Percentiles rank a stretch among this genome's conserved stretches.
phyloP scores from a whole-genome alignment of 2,797 vertebrate genomes.

The Sebastes paucispinis region DNA sequence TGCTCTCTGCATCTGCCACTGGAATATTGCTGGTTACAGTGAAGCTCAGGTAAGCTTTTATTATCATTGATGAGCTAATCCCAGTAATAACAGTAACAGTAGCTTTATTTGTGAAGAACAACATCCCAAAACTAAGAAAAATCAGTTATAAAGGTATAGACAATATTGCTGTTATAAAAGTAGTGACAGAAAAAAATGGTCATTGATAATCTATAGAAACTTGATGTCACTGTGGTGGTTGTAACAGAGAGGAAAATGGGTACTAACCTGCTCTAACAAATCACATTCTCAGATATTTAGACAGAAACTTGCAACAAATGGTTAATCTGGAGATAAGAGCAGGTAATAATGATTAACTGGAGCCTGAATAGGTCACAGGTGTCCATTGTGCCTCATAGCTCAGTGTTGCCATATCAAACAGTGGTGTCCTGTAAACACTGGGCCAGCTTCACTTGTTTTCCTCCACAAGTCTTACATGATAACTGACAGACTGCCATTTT shows the following conservation, averaged over 20 bases:
- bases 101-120: neutral
- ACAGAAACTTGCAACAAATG: neutral
- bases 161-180: neutral
- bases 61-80: neutral
- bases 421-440: constrained; percentile 64
- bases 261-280: neutral
- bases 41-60: constrained; percentile 26
- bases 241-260: neutral
- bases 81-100: neutral
- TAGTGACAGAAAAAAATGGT: neutral
- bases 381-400: constrained; percentile 22
- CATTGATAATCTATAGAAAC: neutral
- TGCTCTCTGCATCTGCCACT: neutral
- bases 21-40: neutral
- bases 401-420: constrained; percentile 77
- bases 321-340: constrained; percentile 18
- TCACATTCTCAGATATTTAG: neutral
- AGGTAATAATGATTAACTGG: constrained; percentile 32
- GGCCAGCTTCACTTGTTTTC: neutral
- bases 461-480: neutral
- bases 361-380: constrained; percentile 18
- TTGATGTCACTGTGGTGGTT: neutral
- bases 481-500: no score
- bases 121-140: neutral
- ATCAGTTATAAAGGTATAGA: neutral